Conservation (phyloP, 1,140 invertebrate species). For the Wiebesia pumilae region DNA sequence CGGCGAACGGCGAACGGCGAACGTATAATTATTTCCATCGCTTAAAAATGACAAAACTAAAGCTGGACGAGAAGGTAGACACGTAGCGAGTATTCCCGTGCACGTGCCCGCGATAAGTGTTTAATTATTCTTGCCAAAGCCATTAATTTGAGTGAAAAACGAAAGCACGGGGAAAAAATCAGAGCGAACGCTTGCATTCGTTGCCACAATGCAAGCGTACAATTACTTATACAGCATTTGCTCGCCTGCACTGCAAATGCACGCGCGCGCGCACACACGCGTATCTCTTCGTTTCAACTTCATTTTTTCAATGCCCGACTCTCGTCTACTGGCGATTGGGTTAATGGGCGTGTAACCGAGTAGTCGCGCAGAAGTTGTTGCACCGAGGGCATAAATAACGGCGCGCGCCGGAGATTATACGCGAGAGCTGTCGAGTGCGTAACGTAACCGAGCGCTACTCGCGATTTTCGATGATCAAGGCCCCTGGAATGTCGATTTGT, state of each 20-base stretch:
- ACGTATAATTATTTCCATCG: neutral
- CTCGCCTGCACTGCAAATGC: no score
- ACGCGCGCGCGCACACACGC: constrained; percentile 40
- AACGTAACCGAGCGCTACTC: neutral
- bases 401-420: neutral
- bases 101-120: neutral
- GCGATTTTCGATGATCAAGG: neutral
- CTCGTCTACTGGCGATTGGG: constrained; percentile 56
- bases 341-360: constrained; percentile 65
- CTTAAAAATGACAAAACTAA: neutral
- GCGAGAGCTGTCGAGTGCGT: neutral
- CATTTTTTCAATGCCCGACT: constrained; percentile 40
- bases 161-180: neutral
- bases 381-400: constrained; percentile 42
- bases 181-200: neutral
- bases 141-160: constrained; percentile 11
- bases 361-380: constrained; percentile 40
- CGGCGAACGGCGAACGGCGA: neutral
- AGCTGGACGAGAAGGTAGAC: neutral
- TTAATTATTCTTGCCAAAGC: constrained; percentile 6
- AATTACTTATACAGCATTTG: constrained; percentile 7
- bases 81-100: neutral
- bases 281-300: constrained; percentile 52
- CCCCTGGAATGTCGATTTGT: neutral
- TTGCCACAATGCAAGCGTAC: constrained; percentile 13